Base-by-base conservation (phyloP, 2,113 vertebrate species). In the Elaphurus davidianus region DNA sequence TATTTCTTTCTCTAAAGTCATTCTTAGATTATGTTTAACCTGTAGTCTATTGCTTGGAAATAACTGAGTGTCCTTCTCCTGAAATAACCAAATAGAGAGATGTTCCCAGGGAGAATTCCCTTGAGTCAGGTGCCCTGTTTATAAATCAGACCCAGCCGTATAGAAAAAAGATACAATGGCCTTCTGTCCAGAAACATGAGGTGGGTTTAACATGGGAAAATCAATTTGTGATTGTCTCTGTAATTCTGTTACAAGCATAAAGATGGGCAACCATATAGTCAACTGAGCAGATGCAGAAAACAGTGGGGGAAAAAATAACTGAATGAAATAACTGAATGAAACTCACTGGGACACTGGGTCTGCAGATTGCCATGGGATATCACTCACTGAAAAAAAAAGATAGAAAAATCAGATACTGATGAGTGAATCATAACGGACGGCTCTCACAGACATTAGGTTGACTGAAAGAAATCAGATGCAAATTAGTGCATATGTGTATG, bases 371-470 rank as follows among this genome's bases (percentile, higher is more conserved):
- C 9, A 0, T 27, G 47, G 12, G 27, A 2, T 43, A 33, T 30
- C 33, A n/a, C 0, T 0, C 62, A 67, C 17, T 14, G 45, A 10
- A 14, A 6, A 59, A 17, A 15, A n/a, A 1, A 15, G 28, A 10
- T 3, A 10, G 33, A 40, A 62, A 43, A 40, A 40, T 30, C 25
- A 33, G 50, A 45, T 50, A 11, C 7, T 27, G 27, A 25, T 0
- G 5, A 40, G 4, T 10, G 33, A 78, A 25, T 2, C 2, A 7
- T 5, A 3, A 3, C 1, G 19, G 5, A 12, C 0, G 2, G 5
- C 47, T 45, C 19, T n/a, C 28, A 23, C 13, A 50, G 25, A 40
- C 9, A 0, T 74, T 47, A 17, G 54, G 8, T 23, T 57, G 50
- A 16, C 12, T 67, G 33, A 36, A 47, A 36, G 7, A 43, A 27